Base-by-base conservation (phyloP, 1,140 invertebrate species). In the Drosophila triauraria region DNA sequence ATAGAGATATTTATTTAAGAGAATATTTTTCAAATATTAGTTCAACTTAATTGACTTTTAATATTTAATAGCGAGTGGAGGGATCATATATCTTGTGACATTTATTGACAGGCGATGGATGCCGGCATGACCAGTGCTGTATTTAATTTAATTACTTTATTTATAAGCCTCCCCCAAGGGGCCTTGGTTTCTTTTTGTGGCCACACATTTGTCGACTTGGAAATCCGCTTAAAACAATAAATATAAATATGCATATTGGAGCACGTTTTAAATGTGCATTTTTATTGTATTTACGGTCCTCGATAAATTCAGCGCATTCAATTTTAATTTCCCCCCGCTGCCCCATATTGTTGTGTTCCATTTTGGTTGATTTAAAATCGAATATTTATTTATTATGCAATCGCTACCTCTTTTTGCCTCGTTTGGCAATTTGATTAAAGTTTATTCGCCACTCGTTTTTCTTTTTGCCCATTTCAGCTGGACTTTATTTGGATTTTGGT, bases 61-160 rank as follows among this genome's bases (percentile, higher is more conserved):
- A 83, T 83, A 62, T 80, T 76, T 79, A 83, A 87, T 80, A 27
- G 17, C 23, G n/a, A 32, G 13, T 54, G 23, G 25, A 8, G 25
- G 15, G 13, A 40, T 2, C 27, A 30, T 40, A 47, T 20, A 51
- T 56, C 68, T 75, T 65, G 40, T 60, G 57, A 53, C 38, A 47
- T 72, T 71, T 75, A 65, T 75, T 81, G 70, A 78, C 75, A 68
- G 35, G 56, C 57, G 61, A 75, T 58, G 47, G 4, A 10, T 40
- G 53, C 53, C 46, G 44, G 42, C 40, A 7, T 32, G 35, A 56
- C 44, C 38, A 12, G 40, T 35, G 58, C 15, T n/a, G 50, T 79
- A 70, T 80, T 61, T 61, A 67, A 70, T 80, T 71, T 84, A 88
- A 87, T 78, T 88, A 74, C 53, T 79, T 71, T 50, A 79, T 64